Conservation (phyloP, 2,113 vertebrate genomes). For the Nibea coibor region DNA sequence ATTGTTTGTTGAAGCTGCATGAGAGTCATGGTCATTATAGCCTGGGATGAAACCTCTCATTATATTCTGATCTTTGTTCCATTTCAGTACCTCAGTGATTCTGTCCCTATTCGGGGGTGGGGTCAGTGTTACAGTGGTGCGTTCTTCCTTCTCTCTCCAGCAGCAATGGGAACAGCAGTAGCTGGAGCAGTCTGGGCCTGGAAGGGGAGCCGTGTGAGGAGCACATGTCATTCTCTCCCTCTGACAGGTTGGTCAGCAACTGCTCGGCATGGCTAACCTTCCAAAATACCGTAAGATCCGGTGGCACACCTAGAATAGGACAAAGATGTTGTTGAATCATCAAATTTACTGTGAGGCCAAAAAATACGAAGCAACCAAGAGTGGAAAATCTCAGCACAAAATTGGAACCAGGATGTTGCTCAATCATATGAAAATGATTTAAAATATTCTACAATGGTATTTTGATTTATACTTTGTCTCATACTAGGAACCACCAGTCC, state of each 20-base stretch:
- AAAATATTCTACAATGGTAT: conserved; percentile 1
- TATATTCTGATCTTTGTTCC: conserved; percentile 33
- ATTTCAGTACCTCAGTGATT: conserved; percentile 13
- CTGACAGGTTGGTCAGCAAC: conserved; percentile 95
- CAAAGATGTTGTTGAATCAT: conserved; percentile 18
- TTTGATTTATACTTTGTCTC: conserved; percentile 57
- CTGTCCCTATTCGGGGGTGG: neutral
- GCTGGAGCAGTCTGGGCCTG: conserved; percentile 99
- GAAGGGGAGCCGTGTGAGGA: conserved; percentile 98
- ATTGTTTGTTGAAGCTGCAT: conserved; percentile 34
- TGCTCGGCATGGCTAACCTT: conserved; percentile 27
- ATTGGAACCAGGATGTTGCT: neutral
- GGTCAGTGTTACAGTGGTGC: conserved; percentile 20
- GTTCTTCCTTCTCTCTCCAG: conserved; percentile 86
- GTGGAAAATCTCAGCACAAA: neutral
- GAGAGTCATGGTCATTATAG: conserved; percentile 8
- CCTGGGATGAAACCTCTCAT: conserved; percentile 34
- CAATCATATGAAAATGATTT: conserved; percentile 37
- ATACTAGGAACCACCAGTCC: conserved; percentile 44
- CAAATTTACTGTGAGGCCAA: conserved; percentile 4
- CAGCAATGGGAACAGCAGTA: conserved; percentile 99
- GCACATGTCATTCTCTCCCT: conserved; percentile 97
- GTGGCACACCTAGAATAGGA: conserved; percentile 53
- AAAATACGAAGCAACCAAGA: neutral
- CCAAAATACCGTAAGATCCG: conserved; percentile 54